Percentiles rank a stretch among this genome's conserved stretches.
Conservation (phyloP, 1,140 invertebrate genomes). For the Drosophila asahinai region DNA sequence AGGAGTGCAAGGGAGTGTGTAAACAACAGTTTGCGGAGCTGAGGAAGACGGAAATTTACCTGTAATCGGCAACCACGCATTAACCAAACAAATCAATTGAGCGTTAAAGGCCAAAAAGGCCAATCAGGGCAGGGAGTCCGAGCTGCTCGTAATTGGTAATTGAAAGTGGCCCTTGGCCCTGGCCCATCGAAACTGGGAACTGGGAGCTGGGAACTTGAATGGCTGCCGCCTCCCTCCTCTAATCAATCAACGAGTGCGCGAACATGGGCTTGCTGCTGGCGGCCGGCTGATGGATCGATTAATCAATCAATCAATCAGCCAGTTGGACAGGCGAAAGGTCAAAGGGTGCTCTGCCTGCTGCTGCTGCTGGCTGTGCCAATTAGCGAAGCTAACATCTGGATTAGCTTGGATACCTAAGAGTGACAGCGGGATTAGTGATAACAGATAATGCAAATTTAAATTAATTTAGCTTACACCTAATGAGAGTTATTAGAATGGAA, state of each 20-base stretch:
- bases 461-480: slow-evolving; percentile 15
- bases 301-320: slow-evolving; percentile 64
- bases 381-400: slow-evolving; percentile 53
- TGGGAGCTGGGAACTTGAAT: not conserved
- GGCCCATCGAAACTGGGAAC: too few relatives aligned
- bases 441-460: slow-evolving; percentile 36
- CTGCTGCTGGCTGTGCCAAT: slow-evolving; percentile 28
- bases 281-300: slow-evolving; percentile 30
- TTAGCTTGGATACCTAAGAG: not conserved
- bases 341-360: slow-evolving; percentile 15
- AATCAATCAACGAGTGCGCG: slow-evolving; percentile 61
- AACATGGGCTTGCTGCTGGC: not conserved
- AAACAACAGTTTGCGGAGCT: slow-evolving; percentile 46
- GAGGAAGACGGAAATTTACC: slow-evolving; percentile 54
- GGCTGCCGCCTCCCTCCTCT: slow-evolving; percentile 20
- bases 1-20: slow-evolving; percentile 4
- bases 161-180: slow-evolving; percentile 56
- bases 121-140: not conserved
- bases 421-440: slow-evolving; percentile 9
- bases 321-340: slow-evolving; percentile 20
- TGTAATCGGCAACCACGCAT: slow-evolving; percentile 63
- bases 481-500: not conserved
- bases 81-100: slow-evolving; percentile 75
- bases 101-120: slow-evolving; percentile 66
- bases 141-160: slow-evolving; percentile 52